These are phyloP conservation scores for Apogon talboti DNA, from an alignment of 2,797 vertebrate genomes.

Conservation along the genomic window DNA sequence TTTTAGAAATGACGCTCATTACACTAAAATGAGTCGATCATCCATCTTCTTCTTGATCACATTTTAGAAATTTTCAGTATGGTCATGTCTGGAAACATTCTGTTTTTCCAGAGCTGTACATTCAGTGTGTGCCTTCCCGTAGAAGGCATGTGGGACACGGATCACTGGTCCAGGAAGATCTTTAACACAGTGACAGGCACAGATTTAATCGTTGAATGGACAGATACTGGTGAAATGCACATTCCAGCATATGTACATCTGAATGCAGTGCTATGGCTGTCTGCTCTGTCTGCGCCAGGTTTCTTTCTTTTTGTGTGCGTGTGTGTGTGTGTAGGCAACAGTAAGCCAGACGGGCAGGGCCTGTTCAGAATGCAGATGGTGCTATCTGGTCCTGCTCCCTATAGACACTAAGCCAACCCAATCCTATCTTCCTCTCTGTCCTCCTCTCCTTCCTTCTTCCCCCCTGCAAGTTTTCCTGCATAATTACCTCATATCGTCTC, in stretches of 20 bases:
- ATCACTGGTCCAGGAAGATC: background rate
- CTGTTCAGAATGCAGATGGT: slow-evolving; percentile 74
- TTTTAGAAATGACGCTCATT: no score
- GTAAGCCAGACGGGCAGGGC: slow-evolving; percentile 61
- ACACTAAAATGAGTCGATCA: no score
- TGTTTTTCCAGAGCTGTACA: background rate
- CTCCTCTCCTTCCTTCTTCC: slow-evolving; percentile 17
- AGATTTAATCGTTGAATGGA: no score
- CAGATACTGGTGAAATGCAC: background rate
- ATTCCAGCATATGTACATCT: slow-evolving; percentile 28
- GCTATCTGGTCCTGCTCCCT: slow-evolving; percentile 60
- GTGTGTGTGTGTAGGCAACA: slow-evolving; percentile 32
- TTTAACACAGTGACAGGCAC: no score
- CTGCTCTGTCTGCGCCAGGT: slow-evolving; percentile 50
- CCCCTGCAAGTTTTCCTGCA: slow-evolving; percentile 43
- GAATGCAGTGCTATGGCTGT: slow-evolving; percentile 21
- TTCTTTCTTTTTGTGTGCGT: slow-evolving; percentile 16
- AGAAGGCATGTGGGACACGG: no score
- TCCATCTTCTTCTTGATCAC: no score
- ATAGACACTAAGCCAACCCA: slow-evolving; percentile 46
- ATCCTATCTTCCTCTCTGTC: slow-evolving; percentile 31
- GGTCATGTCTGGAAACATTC: no score
- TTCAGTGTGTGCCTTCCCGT: background rate
- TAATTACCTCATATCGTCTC: slow-evolving; percentile 65
- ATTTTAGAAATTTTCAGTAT: no score